Base-by-base conservation (phyloP, 2,113 vertebrate species). In the Apeltes quadracus region DNA sequence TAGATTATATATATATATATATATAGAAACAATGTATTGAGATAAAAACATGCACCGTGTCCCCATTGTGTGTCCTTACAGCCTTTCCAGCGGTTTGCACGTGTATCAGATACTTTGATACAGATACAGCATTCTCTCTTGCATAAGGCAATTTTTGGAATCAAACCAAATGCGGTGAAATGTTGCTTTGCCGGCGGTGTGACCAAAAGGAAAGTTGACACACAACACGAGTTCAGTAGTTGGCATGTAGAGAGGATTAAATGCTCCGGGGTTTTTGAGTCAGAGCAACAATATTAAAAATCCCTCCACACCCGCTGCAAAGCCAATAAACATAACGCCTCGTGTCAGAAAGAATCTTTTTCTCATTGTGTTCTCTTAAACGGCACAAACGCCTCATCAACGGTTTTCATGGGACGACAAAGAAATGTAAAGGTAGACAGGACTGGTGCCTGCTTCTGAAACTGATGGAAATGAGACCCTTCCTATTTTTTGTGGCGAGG, bases 241-340 rank as follows among this genome's bases (percentile, higher is more conserved):
- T 85, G 79, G 65, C 39, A 65, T 75, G 58, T 72, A n/a, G 32
- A 63, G 58, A 14, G 48, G 55, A 64, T 72, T 70, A 72, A 70
- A 56, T 16, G 62, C 78, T 84, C 22, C 27, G 64, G 62, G 62
- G 43, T 84, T 76, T 75, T 55, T 65, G 79, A 81, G 77, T 84
- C 81, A 75, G 67, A 56, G 67, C 69, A 69, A 58, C 70, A 81
- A 78, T 48, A 64, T 66, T 78, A 76, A 82, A 84, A 83, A 83
- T 91, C 67, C 67, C 20, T 82, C 62, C 65, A 74, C 72, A 73
- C 71, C 80, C 69, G 25, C 8, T 77, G 76, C 75, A 85, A 78
- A 79, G 75, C 50, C 75, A 87, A 46, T 82, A 88, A 92, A 79
- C 66, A 58, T 65, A 57, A 65, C 72, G 63, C 51, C 38, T 79